These are phyloP conservation scores for Gopherus evgoodei DNA, from an alignment of 2,113 vertebrate species.

Conservation along the genomic window DNA sequence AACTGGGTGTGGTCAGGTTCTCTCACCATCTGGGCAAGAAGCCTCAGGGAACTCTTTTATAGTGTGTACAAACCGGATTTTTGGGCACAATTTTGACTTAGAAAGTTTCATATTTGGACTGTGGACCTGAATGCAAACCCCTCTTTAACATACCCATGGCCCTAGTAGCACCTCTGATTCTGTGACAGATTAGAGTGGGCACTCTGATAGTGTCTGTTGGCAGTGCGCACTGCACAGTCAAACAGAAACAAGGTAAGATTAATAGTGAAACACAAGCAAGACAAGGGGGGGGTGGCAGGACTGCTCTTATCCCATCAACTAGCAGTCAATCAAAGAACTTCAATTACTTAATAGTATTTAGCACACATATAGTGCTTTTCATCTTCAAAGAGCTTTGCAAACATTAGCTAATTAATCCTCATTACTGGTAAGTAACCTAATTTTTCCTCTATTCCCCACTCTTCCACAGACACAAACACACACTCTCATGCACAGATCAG, in stretches of 20 bases:
- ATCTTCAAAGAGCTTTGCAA: neutral
- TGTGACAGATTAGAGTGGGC: neutral
- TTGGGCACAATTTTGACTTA: neutral
- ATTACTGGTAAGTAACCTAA: neutral
- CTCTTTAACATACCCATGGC: neutral
- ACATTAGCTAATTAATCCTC: constrained; percentile 1
- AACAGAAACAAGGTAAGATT: neutral
- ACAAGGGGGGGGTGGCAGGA: neutral
- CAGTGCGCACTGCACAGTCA: neutral
- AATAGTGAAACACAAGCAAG: neutral
- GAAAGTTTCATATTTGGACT: neutral
- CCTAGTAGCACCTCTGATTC: neutral
- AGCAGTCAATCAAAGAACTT: neutral
- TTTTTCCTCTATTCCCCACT: neutral
- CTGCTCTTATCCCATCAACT: neutral
- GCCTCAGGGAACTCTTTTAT: neutral
- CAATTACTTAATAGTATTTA: neutral
- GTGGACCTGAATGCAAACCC: neutral
- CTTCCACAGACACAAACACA: neutral
- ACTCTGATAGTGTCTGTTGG: neutral
- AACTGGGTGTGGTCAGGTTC: neutral
- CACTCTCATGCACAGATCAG: neutral
- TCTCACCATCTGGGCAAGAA: neutral
- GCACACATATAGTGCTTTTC: neutral
- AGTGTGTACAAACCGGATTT: neutral